phyloP scores from a whole-genome alignment of 2,797 vertebrate species.

The Arremon aurantiirostris region DNA sequence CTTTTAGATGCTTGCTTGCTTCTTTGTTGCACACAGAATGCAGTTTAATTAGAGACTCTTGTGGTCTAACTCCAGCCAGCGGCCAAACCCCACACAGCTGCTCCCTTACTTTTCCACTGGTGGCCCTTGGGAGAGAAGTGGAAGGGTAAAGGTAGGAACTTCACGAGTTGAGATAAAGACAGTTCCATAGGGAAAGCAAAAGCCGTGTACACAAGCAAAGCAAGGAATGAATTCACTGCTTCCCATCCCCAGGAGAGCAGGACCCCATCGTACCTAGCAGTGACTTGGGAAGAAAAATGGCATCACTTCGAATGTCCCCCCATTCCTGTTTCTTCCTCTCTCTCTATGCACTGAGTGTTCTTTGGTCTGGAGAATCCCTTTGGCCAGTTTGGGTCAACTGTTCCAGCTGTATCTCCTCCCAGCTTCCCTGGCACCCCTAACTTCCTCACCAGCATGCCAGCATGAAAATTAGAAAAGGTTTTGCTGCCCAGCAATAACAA shows the following conservation, averaged over 20 bases:
- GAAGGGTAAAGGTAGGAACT: not conserved
- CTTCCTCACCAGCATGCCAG: fast-evolving
- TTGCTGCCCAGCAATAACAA: not conserved
- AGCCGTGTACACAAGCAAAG: fast-evolving
- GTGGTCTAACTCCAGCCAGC: not conserved
- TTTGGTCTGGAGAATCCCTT: fast-evolving
- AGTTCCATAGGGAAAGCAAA: not conserved
- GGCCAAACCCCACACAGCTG: not conserved
- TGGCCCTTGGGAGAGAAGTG: not conserved
- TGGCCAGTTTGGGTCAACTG: not conserved
- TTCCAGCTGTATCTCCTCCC: not conserved
- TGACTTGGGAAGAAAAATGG: not conserved
- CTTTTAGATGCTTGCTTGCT: not conserved
- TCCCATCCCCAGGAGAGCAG: not conserved
- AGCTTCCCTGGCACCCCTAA: not conserved
- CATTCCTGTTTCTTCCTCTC: not conserved
- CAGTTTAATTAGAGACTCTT: not conserved
- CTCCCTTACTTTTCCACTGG: too few relatives aligned
- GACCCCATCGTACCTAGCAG: fast-evolving
- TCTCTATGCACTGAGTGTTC: not conserved
- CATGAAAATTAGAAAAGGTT: fast-evolving
- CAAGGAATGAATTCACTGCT: not conserved
- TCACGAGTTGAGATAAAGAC: fast-evolving
- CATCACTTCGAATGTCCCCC: too few relatives aligned
- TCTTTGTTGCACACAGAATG: not conserved